A percentile compares a stretch with the other conserved stretches of the same genome.
Evolutionary conservation across 2,888 invertebrate species (phyloP).

Genomic region (Ceraclea dissimilis): DNA sequence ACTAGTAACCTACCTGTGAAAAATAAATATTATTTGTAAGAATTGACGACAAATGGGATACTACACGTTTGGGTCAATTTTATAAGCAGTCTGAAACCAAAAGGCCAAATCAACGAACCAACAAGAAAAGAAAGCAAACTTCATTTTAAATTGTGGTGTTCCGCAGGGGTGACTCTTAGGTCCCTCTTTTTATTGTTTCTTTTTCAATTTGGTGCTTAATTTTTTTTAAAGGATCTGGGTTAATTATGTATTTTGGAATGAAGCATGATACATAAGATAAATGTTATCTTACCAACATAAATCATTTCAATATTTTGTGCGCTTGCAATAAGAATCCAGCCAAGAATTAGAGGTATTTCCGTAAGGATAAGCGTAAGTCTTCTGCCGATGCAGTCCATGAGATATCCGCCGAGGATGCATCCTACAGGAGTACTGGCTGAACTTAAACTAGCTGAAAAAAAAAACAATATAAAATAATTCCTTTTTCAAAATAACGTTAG

Average conservation of each 20-base stretch:
- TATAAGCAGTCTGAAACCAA: too few relatives aligned
- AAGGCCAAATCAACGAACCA: background rate
- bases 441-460: conserved; percentile 53
- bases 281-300: conserved; percentile 42
- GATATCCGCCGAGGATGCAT: conserved; percentile 60
- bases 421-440: conserved; percentile 62
- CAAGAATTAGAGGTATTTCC: conserved; percentile 58
- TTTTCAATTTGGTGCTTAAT: too few relatives aligned
- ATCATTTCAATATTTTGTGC: conserved; percentile 55
- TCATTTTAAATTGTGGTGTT: too few relatives aligned
- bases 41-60: too few relatives aligned
- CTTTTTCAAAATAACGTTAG: too few relatives aligned
- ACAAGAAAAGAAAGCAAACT: background rate
- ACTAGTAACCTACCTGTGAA: conserved; percentile 49
- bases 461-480: conserved; percentile 6
- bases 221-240: too few relatives aligned
- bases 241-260: too few relatives aligned
- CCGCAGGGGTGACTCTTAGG: too few relatives aligned
- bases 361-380: conserved; percentile 56
- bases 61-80: too few relatives aligned
- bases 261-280: too few relatives aligned
- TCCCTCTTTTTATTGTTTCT: too few relatives aligned
- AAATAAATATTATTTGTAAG: background rate
- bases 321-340: conserved; percentile 57
- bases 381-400: conserved; percentile 63